Base-by-base conservation (phyloP, 2,888 invertebrate genomes). In the Apotomis capreana region DNA sequence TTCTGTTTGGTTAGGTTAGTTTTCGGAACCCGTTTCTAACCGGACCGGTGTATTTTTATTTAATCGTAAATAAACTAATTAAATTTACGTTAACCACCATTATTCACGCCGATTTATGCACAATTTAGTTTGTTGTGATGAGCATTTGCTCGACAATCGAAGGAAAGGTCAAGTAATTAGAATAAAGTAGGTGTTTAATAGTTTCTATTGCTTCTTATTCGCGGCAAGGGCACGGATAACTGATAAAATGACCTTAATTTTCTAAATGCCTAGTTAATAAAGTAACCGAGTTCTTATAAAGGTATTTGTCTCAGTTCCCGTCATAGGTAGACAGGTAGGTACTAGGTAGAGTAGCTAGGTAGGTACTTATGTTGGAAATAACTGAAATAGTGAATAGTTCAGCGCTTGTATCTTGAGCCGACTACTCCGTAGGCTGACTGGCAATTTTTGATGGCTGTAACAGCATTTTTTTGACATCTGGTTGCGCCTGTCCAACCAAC, bases 1-100 rank as follows among this genome's bases (percentile, higher is more conserved):
- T 44, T 58, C 61, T 58, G 63, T 13, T 54, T 49, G 13, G 65
- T 67, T 67, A 62, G 68, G 51, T 58, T 63, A 63, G 58, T 61
- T 69, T 8, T 6, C 68, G 51, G 57, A 68, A 68, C 57, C 26
- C 13, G 52, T 68, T 67, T 37, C 10, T 60, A 6, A 65, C 36
- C 12, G 10, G 13, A 54, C 46, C 60, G 65, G 58, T 64, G 36
- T 46, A 54, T 37, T 44, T 65, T 69, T 61, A n/a, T 52, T 51
- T 15, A 13, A 6, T 4, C 5, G 12, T 6, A 37, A 49, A 51
- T 46, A 6, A 44, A 8, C 0, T 4, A 54, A 10, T 8, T 46
- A 44, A 12, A 64, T 3, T 3, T 26, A 44, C 12, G 57, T 0
- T 15, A 51, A 40, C 3, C 0, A 15, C 5, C 8, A 13, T 57